Conservation (phyloP, 2,888 invertebrate species). For the Campoplex nolae region DNA sequence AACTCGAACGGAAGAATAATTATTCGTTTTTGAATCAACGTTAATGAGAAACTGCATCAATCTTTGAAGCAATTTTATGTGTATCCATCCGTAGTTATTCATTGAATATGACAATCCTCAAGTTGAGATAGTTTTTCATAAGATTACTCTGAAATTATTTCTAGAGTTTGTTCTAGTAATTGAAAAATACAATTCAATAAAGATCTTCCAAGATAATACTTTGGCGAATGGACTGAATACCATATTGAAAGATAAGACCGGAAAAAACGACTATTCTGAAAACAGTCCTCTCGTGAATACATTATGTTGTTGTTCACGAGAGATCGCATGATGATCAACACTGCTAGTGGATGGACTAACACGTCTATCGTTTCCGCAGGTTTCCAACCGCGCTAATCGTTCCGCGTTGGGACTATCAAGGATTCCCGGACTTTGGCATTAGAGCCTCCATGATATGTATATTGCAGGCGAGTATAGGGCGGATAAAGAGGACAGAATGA, state of each 20-base stretch:
- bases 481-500: constrained; percentile 42
- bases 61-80: not conserved
- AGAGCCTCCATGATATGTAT: constrained; percentile 74
- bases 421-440: constrained; percentile 64
- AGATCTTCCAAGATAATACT: not conserved
- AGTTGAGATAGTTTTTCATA: not conserved
- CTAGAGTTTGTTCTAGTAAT: not conserved
- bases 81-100: not conserved
- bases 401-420: constrained; percentile 78
- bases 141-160: not conserved
- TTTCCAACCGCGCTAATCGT: constrained; percentile 80
- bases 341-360: constrained; percentile 52
- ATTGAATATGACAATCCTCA: not conserved
- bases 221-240: not conserved
- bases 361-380: constrained; percentile 72
- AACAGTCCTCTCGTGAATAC: not conserved
- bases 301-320: constrained; percentile 32
- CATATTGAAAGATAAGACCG: constrained; percentile 3
- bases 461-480: constrained; percentile 46
- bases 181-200: not conserved
- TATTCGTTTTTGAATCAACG: not conserved
- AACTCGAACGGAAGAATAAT: not conserved
- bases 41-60: not conserved
- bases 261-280: constrained; percentile 12
- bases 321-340: constrained; percentile 64